Base-by-base conservation (phyloP, 2,113 vertebrate genomes). In the Hydrolagus affinis region DNA sequence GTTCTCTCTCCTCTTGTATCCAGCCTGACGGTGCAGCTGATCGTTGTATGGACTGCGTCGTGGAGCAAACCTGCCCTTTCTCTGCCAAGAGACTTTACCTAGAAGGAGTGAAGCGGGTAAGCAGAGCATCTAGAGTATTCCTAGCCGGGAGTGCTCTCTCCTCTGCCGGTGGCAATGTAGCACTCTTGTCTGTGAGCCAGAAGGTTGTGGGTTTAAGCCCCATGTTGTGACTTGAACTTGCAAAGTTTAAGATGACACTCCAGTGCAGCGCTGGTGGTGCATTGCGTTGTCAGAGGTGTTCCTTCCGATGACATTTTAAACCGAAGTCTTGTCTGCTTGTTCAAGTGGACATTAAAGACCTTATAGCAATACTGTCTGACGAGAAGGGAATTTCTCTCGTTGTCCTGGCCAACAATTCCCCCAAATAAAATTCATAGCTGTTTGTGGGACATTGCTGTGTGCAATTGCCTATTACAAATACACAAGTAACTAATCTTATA, bases 71-170 rank as follows among this genome's bases (percentile, higher is more conserved):
- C 4, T 96, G 95, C 86, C 90, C 93, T 0, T 95, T 95, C 88
- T 96, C 95, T 0, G 94, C 94, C 15, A 71, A 90, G 86, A 95
- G 93, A 90, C 93, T 95, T 87, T 96, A 96, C 77, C 87, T 95
- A 89, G 90, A 94, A 62, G 88, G 75, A 87, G 92, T 94, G 86
- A 92, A 91, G 88, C 72, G 86, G 90, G 94, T 94, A 68, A 70
- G 86, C 19, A 28, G 11, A n/a, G 75, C 72, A 77, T 8, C 17
- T 60, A 8, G 17, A 12, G 10, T 17, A 85, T n/a, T 32, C 25
- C 30, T 4, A 28, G 21, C 64, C 6, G 30, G 12, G 19, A 21
- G 44, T 6, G 44, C 21, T 68, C 23, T 32, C 28, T 85, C 10
- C 30, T 85, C 56, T 32, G 0, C 7, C 23, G 11, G 4, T 25